Base-by-base conservation (phyloP, 1,140 invertebrate species). In the Atta texana region DNA sequence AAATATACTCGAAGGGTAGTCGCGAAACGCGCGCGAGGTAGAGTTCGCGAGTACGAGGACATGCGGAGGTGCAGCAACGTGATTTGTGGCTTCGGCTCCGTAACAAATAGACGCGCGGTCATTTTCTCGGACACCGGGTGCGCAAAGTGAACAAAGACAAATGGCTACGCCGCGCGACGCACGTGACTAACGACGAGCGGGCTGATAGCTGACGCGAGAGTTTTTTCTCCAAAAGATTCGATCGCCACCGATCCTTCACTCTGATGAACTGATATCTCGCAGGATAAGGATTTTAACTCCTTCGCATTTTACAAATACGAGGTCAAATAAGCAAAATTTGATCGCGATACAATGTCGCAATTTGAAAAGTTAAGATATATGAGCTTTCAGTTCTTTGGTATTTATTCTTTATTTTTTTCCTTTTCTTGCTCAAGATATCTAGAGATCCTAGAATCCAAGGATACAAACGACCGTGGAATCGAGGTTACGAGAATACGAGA, bases 61-160 rank as follows among this genome's bases (percentile, higher is more conserved):
- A 80, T 16, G 57, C 68, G 49, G 74, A 74, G 74, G 81, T 90
- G 87, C 82, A 87, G 59, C 71, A 12, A 71, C 77, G 89, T 90
- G 89, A 90, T 90, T 90, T 90, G 89, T 90, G 89, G 77, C 88
- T 68, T 49, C 81, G 71, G 75, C 77, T 87, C 57, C 86, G 89
- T 90, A 85, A 77, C 85, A 81, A 89, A 89, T 84, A 84, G 85
- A 78, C 68, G 59, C 28, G 31, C 51, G 71, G 85, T 68, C 89
- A 84, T 87, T 90, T 89, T 87, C 89, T 89, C 86, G 89, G 89
- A 90, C 88, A 90, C 76, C 57, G 53, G 24, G 57, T 51, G 68
- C 85, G 89, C 69, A 84, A 84, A 84, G 80, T 84, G 69, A 87
- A 90, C 88, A 89, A 89, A 90, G 89, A 90, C 88, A 84, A 84